Evolutionary conservation across 2,888 invertebrate genomes (phyloP), one percentile per base, ranked within the genome.

Genomic region (Lingula anatina): DNA sequence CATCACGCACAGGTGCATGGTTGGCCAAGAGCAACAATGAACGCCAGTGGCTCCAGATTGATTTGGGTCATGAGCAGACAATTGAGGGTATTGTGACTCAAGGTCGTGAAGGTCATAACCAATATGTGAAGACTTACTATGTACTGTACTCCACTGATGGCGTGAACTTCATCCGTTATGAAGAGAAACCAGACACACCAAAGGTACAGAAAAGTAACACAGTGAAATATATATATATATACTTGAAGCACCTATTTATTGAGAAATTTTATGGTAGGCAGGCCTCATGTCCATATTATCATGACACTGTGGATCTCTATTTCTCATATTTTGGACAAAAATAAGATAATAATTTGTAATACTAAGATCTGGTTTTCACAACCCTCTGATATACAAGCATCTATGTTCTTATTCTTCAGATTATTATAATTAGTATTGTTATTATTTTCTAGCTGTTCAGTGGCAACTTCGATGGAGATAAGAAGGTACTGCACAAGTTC

Each of bases 381-480:
- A n/a, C n/a, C n/a, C n/a, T n/a, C n/a, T n/a, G n/a, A n/a, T n/a
- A n/a, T n/a, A n/a, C n/a, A n/a, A n/a, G n/a, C n/a, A n/a, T n/a
- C n/a, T n/a, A n/a, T n/a, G n/a, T n/a, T n/a, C n/a, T n/a, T n/a
- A n/a, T n/a, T n/a, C n/a, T n/a, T n/a, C n/a, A n/a, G n/a, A n/a
- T n/a, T n/a, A n/a, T n/a, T n/a, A n/a, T n/a, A n/a, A n/a, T n/a
- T n/a, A n/a, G n/a, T n/a, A n/a, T 9, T 31, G 31, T 9, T 31
- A 12, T 15, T 31, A 15, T 35, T 43, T 2, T 28, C 37, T 24
- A 57, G 55, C 40, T 50, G 26, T 55, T 57, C 37, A 40, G 45
- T 38, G 57, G 47, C 15, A 57, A 57, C 43, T 50, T 50, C 42
- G 55, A 57, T 41, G 45, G 48, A 5, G 31, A 45, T 5, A 55